Base-by-base conservation (phyloP, 2,113 vertebrate species). In the Pardalotus punctatus region DNA sequence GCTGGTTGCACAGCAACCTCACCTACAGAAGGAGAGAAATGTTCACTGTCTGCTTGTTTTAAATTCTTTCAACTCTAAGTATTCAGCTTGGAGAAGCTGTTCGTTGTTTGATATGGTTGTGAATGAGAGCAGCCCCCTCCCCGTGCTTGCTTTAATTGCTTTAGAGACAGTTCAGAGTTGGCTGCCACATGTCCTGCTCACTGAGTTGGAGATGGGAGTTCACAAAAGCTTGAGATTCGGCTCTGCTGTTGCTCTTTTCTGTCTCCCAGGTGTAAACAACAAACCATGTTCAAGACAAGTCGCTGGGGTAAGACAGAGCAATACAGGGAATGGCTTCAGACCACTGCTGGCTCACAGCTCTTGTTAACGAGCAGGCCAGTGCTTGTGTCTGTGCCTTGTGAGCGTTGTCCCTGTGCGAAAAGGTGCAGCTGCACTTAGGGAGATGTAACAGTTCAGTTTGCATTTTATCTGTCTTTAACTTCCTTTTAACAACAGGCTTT, bases 1-100 rank as follows among this genome's bases (percentile, higher is more conserved):
- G 23, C 50, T 88, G 84, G 95, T 94, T 97, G 95, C 92, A 91
- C 80, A 4, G 95, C 92, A 97, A 90, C 95, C 84, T 97, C 93
- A 95, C 88, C 78, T 89, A 79, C 86, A 71, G 81, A 90, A 79
- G 8, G 62, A 88, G 56, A 81, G 60, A 85, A 87, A 42, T 62
- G 77, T 82, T 93, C 73, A 29, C 60, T 54, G 58, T 56, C 79
- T 95, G 42, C 86, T 91, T 93, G 62, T 79, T 95, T 91, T 28
- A 83, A 83, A 51, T 67, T 45, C 48, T 92, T 95, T 65, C 48
- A 58, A 12, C 23, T 76, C 31, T 61, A 87, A 93, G 64, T 71
- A 40, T 13, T 64, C 36, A 48, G 22, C 70, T 81, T 82, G 51
- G 50, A 57, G 71, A 42, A 88, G 79, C 58, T 86, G 58, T 47